Conservation (phyloP, 2,113 vertebrate genomes). For the Lynx canadensis region DNA sequence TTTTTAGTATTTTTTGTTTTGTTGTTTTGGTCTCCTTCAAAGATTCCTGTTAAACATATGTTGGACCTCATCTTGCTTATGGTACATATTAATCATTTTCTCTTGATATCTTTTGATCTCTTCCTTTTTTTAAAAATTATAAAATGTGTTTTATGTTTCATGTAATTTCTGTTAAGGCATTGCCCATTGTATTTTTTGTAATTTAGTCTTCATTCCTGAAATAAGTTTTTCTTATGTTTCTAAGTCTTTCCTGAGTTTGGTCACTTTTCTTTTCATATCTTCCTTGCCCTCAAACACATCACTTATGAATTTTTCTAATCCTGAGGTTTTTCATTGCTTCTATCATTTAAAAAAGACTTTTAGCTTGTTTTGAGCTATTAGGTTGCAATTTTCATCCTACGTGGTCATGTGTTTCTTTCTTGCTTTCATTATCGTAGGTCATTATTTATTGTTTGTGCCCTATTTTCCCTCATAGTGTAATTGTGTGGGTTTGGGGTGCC, state of each 20-base stretch:
- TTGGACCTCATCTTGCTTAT: not conserved
- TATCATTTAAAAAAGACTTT: not conserved
- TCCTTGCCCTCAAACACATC: not conserved
- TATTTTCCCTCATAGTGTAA: not conserved
- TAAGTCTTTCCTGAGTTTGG: slow-evolving; percentile 3
- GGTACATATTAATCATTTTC: not conserved
- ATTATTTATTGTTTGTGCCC: not conserved
- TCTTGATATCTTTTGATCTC: not conserved
- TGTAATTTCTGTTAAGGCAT: not conserved
- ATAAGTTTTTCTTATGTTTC: not conserved
- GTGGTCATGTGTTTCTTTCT: not conserved
- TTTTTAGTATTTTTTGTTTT: not conserved
- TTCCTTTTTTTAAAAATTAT: not conserved
- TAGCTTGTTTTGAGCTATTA: slow-evolving; percentile 9
- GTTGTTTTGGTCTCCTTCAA: slow-evolving; percentile 17
- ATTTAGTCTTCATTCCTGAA: slow-evolving; percentile 38
- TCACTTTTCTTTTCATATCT: not conserved
- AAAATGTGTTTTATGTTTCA: not conserved
- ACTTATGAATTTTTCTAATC: slow-evolving; percentile 24
- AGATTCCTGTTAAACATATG: not conserved
- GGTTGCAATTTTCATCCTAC: not conserved
- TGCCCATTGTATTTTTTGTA: not conserved
- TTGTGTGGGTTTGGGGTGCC: not conserved
- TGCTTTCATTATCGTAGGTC: not conserved
- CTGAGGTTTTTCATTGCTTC: not conserved